Evolutionary conservation across 2,797 vertebrate genomes (phyloP).

Genomic region (Lutjanus argentimaculatus): DNA sequence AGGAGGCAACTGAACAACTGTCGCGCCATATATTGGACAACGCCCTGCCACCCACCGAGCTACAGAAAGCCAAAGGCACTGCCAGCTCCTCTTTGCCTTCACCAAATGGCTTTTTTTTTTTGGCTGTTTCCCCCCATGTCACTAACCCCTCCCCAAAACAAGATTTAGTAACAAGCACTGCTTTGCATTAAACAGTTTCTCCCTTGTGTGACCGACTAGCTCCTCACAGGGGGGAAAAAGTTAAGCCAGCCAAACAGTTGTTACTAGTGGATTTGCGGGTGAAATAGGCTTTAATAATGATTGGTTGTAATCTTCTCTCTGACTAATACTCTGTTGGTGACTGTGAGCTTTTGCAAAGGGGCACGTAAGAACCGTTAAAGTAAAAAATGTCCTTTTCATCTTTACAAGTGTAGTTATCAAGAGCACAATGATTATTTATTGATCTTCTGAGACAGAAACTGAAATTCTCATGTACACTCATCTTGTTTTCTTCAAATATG

Average conservation of each 20-base stretch:
- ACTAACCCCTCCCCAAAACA: slow-evolving; percentile 77
- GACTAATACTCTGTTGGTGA: slow-evolving; percentile 73
- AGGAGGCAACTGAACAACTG: slow-evolving; percentile 54
- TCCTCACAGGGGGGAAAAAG: slow-evolving; percentile 52
- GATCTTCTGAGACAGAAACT: neutral
- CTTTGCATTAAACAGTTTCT: slow-evolving; percentile 77
- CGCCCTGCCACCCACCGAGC: slow-evolving; percentile 73
- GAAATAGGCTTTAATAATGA: slow-evolving; percentile 88
- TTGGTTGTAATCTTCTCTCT: slow-evolving; percentile 85
- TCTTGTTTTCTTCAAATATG: neutral
- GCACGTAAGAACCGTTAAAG: slow-evolving; percentile 20
- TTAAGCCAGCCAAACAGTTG: slow-evolving; percentile 86
- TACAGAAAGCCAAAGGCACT: slow-evolving; percentile 68
- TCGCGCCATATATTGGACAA: slow-evolving; percentile 63
- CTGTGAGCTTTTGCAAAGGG: slow-evolving; percentile 39
- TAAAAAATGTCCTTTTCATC: slow-evolving; percentile 41
- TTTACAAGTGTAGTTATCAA: neutral
- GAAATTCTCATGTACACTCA: neutral
- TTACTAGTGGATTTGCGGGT: slow-evolving; percentile 84
- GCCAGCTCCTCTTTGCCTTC: slow-evolving; percentile 73
- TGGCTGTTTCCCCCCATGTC: slow-evolving; percentile 50
- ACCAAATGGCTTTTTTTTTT: slow-evolving; percentile 75
- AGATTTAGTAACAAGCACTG: slow-evolving; percentile 81
- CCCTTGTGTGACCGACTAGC: slow-evolving; percentile 35
- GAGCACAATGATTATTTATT: neutral